Evolutionary conservation across 2,888 invertebrate species (phyloP).

Genomic region (Leptodirus hochenwartii): DNA sequence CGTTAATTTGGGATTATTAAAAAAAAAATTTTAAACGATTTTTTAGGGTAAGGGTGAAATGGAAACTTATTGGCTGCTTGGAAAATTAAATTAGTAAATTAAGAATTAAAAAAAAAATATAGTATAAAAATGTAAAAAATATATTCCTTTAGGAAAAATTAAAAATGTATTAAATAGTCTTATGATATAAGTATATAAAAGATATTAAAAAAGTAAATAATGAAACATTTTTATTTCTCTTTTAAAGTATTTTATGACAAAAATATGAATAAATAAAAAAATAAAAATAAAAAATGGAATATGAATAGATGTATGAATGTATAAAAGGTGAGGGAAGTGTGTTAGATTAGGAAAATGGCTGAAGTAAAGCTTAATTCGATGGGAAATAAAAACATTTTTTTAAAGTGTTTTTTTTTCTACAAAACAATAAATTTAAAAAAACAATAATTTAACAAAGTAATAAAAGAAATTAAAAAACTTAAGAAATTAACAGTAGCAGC

Average conservation of each 20-base stretch:
- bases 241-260: no score
- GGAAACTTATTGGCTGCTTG: slow-evolving; percentile 27
- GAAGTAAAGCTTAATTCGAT: no score
- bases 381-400: no score
- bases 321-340: no score
- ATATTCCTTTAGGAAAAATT: no score
- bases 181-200: background rate
- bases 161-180: no score
- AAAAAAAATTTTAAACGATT: slow-evolving; percentile 8
- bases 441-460: background rate
- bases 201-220: slow-evolving; percentile 3
- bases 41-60: slow-evolving; percentile 73
- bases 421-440: background rate
- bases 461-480: slow-evolving; percentile 1
- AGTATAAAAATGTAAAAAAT: background rate
- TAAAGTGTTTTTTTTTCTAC: no score
- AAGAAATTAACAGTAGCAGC: slow-evolving; percentile 26
- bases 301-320: no score
- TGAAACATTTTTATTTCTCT: background rate
- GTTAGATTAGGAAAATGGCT: no score
- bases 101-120: slow-evolving; percentile 2
- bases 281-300: no score
- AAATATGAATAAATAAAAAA: no score
- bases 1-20: background rate
- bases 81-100: slow-evolving; percentile 8